Percentiles rank a stretch among this genome's conserved stretches.
phyloP scores from a whole-genome alignment of 2,113 vertebrate genomes.

The Tragulus kanchil region DNA sequence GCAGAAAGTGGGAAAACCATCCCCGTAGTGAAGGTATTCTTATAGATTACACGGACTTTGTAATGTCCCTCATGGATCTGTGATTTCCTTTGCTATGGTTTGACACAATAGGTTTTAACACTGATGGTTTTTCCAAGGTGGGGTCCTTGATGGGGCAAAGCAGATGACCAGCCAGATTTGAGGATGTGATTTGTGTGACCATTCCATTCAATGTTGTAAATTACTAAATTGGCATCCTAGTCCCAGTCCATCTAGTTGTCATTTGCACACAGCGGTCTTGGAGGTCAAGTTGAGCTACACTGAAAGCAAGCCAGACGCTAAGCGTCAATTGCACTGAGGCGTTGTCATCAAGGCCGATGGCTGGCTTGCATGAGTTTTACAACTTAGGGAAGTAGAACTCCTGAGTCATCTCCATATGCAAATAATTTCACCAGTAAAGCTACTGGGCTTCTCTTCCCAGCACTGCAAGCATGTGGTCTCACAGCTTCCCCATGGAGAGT shows the following conservation, averaged over 20 bases:
- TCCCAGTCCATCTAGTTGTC: not conserved
- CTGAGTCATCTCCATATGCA: slow-evolving; percentile 68
- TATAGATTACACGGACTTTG: not conserved
- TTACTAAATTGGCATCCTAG: not conserved
- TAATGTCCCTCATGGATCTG: not conserved
- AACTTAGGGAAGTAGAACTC: slow-evolving; percentile 46
- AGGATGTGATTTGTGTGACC: slow-evolving; percentile 16
- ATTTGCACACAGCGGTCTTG: not conserved
- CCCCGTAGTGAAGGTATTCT: not conserved
- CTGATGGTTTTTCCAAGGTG: not conserved
- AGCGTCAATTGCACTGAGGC: not conserved
- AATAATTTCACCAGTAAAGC: slow-evolving; percentile 75
- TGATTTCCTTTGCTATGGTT: not conserved
- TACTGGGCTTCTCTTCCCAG: slow-evolving; percentile 70
- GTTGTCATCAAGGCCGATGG: not conserved
- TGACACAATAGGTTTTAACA: not conserved
- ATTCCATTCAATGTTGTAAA: not conserved
- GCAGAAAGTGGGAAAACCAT: not conserved
- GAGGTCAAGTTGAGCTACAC: not conserved
- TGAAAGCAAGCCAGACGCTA: not conserved
- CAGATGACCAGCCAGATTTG: not conserved
- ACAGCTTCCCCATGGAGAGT: slow-evolving; percentile 61
- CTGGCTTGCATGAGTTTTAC: not conserved
- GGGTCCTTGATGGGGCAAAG: not conserved
- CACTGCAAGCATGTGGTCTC: slow-evolving; percentile 59